phyloP scores from a whole-genome alignment of 2,797 vertebrate species.

The Gallirallus australis region DNA sequence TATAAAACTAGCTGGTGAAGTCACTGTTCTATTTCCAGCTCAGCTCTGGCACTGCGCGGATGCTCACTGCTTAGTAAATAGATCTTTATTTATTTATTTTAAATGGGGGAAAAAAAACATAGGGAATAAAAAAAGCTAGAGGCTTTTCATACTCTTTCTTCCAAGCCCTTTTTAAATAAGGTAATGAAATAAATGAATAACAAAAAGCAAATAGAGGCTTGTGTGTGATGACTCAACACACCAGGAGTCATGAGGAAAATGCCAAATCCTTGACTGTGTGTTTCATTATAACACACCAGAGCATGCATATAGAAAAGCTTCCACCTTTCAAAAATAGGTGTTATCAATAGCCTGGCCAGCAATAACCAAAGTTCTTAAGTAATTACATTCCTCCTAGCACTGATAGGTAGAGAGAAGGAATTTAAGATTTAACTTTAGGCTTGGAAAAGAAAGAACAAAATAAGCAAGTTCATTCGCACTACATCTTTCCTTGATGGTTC shows the following conservation, averaged over 20 bases:
- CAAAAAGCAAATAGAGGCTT: slow-evolving; percentile 19
- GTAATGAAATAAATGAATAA: slow-evolving; percentile 51
- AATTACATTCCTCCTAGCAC: neutral
- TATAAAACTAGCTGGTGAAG: slow-evolving; percentile 64
- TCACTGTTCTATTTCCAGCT: slow-evolving; percentile 68
- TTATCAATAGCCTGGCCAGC: neutral
- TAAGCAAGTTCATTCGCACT: neutral
- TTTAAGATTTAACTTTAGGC: neutral
- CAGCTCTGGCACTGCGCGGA: slow-evolving; percentile 38
- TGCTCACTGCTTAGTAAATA: slow-evolving; percentile 46
- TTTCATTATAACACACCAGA: neutral
- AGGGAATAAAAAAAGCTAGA: slow-evolving; percentile 49
- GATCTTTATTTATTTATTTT: neutral
- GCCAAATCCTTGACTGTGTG: neutral
- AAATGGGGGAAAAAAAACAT: neutral
- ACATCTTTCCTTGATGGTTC: neutral
- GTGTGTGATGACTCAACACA: slow-evolving; percentile 28
- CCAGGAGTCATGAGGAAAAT: slow-evolving; percentile 30
- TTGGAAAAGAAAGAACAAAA: neutral
- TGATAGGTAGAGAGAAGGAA: neutral
- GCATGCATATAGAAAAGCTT: neutral
- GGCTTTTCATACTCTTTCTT: slow-evolving; percentile 45
- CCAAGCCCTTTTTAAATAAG: slow-evolving; percentile 42
- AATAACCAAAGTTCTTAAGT: neutral
- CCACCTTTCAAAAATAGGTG: neutral